These are phyloP conservation scores for Peribatodes rhomboidaria DNA, from an alignment of 2,888 invertebrate genomes.

Conservation along the genomic window DNA sequence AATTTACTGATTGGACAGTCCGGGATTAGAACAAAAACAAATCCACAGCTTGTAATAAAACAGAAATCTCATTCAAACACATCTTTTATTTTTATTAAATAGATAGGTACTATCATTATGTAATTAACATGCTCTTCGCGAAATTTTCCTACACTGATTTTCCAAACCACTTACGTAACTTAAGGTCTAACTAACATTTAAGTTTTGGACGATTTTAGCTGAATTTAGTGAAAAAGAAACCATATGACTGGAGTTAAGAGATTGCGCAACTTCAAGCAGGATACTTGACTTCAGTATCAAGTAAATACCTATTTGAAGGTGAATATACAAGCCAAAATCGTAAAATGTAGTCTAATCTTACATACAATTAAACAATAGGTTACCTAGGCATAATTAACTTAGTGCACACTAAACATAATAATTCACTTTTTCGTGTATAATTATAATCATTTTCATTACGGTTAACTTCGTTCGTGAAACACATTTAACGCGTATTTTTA, in stretches of 20 bases:
- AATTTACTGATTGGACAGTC: no score
- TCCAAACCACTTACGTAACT: slow-evolving; percentile 81
- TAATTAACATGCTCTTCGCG: slow-evolving; percentile 74
- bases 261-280: slow-evolving; percentile 13
- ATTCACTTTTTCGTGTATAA: slow-evolving; percentile 85
- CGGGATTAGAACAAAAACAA: neutral
- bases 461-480: slow-evolving; percentile 80
- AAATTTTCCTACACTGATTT: slow-evolving; percentile 77
- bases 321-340: slow-evolving; percentile 65
- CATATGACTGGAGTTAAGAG: slow-evolving; percentile 10
- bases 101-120: slow-evolving; percentile 74
- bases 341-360: slow-evolving; percentile 59
- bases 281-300: slow-evolving; percentile 17
- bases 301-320: slow-evolving; percentile 30
- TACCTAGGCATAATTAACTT: slow-evolving; percentile 62
- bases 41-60: slow-evolving; percentile 48
- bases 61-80: slow-evolving; percentile 74
- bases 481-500: slow-evolving; percentile 59
- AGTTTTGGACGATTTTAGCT: slow-evolving; percentile 77
- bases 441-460: slow-evolving; percentile 83
- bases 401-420: slow-evolving; percentile 82
- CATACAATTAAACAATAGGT: slow-evolving; percentile 59
- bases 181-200: slow-evolving; percentile 71
- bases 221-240: slow-evolving; percentile 34
- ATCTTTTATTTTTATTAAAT: slow-evolving; percentile 71